These are phyloP conservation scores for Euwallacea similis DNA, from an alignment of 1,140 invertebrate species.

Conservation along the genomic window DNA sequence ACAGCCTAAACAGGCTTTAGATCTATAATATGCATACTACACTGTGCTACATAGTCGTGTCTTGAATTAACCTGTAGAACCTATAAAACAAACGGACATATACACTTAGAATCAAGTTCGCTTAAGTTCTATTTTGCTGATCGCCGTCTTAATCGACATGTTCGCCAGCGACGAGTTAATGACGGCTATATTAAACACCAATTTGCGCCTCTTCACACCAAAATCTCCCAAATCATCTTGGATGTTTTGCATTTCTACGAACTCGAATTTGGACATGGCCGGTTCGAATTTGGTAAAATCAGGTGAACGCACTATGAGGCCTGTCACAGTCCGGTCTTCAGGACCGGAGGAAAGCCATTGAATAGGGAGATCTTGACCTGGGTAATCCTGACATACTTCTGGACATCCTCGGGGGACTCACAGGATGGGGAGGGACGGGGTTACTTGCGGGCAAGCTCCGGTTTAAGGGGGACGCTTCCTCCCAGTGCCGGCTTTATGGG, in stretches of 20 bases:
- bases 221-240: slow-evolving; percentile 25
- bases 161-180: slow-evolving; percentile 19
- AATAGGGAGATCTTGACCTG: no score
- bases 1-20: slow-evolving; percentile 4
- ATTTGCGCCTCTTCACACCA: slow-evolving; percentile 20
- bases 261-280: slow-evolving; percentile 25
- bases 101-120: background rate
- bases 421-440: no score
- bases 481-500: no score
- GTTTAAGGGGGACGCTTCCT: no score
- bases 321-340: background rate
- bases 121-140: slow-evolving; percentile 18
- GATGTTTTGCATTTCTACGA: slow-evolving; percentile 26
- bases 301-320: background rate
- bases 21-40: slow-evolving; percentile 12
- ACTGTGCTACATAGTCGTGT: background rate
- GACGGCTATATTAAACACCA: slow-evolving; percentile 14
- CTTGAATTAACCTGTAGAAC: background rate
- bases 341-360: slow-evolving; percentile 17
- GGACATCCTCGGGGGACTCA: no score
- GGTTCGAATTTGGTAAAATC: slow-evolving; percentile 11
- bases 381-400: no score
- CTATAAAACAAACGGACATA: background rate
- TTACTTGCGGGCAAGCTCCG: no score
- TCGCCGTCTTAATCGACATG: slow-evolving; percentile 21